Percentiles rank a stretch among this genome's conserved stretches.
phyloP scores from a whole-genome alignment of 2,797 vertebrate genomes.

The Esox lucius region DNA sequence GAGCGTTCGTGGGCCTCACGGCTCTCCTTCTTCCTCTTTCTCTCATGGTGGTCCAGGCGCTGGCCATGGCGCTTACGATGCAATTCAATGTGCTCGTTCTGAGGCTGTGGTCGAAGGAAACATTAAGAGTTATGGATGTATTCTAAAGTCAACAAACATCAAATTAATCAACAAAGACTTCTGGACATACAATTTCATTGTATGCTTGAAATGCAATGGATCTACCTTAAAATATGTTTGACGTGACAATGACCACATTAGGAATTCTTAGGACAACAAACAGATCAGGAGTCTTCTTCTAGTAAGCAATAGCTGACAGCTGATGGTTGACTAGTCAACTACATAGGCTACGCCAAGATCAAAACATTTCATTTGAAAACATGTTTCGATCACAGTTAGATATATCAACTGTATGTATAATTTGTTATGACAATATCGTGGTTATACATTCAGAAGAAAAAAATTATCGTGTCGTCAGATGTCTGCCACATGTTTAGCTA shows the following conservation, averaged over 20 bases:
- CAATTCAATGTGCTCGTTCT: conserved; percentile 96
- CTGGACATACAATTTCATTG: not conserved
- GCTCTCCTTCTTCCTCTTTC: conserved; percentile 94
- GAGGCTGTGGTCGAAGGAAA: conserved; percentile 76
- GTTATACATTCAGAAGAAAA: not conserved
- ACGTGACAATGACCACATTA: not conserved
- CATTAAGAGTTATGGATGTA: conserved; percentile 23
- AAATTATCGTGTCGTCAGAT: not conserved
- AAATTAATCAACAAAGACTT: not conserved
- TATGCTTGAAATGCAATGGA: not conserved
- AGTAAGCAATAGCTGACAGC: not conserved
- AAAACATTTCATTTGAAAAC: not conserved
- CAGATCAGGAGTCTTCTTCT: no score
- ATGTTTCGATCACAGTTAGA: no score
- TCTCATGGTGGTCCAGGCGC: conserved; percentile 95
- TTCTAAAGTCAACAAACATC: not conserved
- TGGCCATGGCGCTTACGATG: conserved; percentile 94
- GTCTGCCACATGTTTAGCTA: conserved; percentile 12
- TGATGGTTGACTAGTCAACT: not conserved
- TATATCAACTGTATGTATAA: not conserved
- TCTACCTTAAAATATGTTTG: not conserved
- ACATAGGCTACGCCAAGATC: not conserved
- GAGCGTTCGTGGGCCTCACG: conserved; percentile 91
- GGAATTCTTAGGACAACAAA: no score
- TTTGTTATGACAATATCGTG: not conserved